Evolutionary conservation across 2,113 vertebrate genomes (phyloP), one percentile per base, ranked within the genome.

Genomic region (Rhea pennata): DNA sequence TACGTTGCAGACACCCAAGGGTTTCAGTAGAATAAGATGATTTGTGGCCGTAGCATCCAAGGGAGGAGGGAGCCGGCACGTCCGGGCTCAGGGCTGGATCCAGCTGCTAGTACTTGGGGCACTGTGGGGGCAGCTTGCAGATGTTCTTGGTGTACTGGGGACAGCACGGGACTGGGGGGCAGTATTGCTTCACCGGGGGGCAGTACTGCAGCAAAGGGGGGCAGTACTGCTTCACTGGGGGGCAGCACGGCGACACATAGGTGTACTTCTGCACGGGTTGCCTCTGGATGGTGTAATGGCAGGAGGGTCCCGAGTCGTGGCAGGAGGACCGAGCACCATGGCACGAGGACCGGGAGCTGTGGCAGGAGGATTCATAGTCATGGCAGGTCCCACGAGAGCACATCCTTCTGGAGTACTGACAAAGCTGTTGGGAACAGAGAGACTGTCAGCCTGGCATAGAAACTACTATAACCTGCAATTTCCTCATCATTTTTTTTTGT

Each of bases 281-380:
- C 85, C 88, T 74, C 74, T 95, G 94, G 82, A 95, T 7, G 92
- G 27, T 81, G 92, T 81, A 94, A n/a, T 94, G 90, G 78, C 85
- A 95, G 1, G 92, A 87, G 44, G 62, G 17, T 5, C 39, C 33
- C 0, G 88, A 84, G 15, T 81, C 73, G 0, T 96, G 96, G 91
- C 96, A 95, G 53, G 64, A 71, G 16, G 87, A 81, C 23, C 29
- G 66, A 62, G 87, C 84, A 5, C 23, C 6, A 5, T 36, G 85
- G 73, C 91, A 89, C 23, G 90, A 83, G 13, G 77, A 83, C 6
- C 50, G 53, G 39, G 94, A 84, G 0, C 39, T 0, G 0, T 48
- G 92, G 87, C 94, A 90, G 82, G 94, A 92, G 40, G 95, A 29
- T 5, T 87, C 65, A 2, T 53, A 5, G 77, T 31, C 9, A 2